Conservation (phyloP, 1,140 invertebrate genomes). For the Drosophila guanche region DNA sequence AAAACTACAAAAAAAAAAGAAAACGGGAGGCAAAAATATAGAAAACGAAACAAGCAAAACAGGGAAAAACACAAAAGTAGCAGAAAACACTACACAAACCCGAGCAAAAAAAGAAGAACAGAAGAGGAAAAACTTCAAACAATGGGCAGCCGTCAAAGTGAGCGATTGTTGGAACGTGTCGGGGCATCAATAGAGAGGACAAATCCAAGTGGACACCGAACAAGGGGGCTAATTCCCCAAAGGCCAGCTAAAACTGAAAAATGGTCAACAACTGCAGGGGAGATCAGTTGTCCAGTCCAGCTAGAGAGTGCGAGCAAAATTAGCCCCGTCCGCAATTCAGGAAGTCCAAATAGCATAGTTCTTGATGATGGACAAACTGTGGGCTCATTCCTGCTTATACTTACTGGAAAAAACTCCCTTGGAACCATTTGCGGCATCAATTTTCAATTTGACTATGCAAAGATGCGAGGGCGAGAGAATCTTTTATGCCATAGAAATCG, state of each 20-base stretch:
- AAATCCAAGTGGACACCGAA: constrained; percentile 50
- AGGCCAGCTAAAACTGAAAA: not conserved
- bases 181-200: constrained; percentile 55
- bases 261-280: constrained; percentile 1
- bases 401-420: too few species aligned
- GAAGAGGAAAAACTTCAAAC: constrained; percentile 44
- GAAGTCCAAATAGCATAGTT: too few species aligned
- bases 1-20: constrained; percentile 40
- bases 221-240: constrained; percentile 27
- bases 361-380: constrained; percentile 5
- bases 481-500: constrained; percentile 34
- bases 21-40: too few species aligned
- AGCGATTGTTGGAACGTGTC: constrained; percentile 74
- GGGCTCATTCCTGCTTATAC: too few species aligned
- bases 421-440: constrained; percentile 41
- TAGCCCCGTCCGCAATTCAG: too few species aligned
- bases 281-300: not conserved
- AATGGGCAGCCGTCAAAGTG: constrained; percentile 71
- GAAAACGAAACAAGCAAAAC: constrained; percentile 36
- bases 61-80: constrained; percentile 42
- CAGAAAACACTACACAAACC: constrained; percentile 23
- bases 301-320: not conserved
- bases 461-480: constrained; percentile 17
- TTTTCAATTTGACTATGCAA: constrained; percentile 60
- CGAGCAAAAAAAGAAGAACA: constrained; percentile 12